Conservation (phyloP, 2,113 vertebrate species). For the Myotis brandtii region DNA sequence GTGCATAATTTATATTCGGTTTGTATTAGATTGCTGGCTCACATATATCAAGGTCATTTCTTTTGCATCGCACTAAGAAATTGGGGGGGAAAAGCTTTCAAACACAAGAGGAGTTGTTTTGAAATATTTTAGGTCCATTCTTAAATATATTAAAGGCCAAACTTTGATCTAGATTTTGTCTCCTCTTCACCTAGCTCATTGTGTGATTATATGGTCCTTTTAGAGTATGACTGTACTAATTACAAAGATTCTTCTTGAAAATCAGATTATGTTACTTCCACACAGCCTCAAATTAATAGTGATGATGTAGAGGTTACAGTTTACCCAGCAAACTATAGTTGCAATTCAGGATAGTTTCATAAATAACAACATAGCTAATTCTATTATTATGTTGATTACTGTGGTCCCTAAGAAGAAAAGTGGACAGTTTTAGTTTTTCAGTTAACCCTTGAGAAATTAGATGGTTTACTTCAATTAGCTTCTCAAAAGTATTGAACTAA, state of each 20-base stretch:
- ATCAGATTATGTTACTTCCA: neutral
- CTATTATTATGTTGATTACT: conserved; percentile 39
- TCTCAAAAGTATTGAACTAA: neutral
- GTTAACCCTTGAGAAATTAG: conserved; percentile 33
- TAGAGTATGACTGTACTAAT: neutral
- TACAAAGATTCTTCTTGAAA: conserved; percentile 19
- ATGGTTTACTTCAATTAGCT: neutral
- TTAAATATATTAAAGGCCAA: neutral
- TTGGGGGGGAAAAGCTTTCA: neutral
- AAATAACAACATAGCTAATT: neutral
- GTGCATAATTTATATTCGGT: neutral
- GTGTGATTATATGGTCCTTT: neutral
- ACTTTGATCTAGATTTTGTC: neutral
- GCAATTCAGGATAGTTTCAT: neutral
- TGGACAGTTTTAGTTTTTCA: conserved; percentile 21
- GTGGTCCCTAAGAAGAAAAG: neutral
- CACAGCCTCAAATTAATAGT: neutral
- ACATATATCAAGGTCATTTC: neutral
- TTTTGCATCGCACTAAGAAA: neutral
- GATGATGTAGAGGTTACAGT: neutral
- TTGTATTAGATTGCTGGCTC: neutral
- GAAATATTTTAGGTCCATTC: neutral
- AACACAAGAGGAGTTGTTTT: neutral
- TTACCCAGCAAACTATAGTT: neutral
- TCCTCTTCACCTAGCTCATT: neutral